Conservation (phyloP, 2,888 invertebrate genomes). For the Cyclophora albipunctata region DNA sequence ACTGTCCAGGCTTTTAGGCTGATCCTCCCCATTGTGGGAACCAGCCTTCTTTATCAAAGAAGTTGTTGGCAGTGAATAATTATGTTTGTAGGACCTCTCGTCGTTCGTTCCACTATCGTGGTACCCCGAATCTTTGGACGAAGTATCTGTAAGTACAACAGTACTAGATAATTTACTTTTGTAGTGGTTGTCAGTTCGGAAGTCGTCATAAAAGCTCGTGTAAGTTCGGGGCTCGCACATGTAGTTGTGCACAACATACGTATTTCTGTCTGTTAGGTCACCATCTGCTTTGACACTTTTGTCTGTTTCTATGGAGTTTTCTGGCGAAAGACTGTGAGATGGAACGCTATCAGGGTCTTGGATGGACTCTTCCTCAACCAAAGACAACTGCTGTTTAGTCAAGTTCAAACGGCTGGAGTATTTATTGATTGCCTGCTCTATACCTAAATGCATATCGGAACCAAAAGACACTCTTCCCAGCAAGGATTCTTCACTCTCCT, state of each 20-base stretch:
- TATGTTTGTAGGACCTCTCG: conserved; percentile 42
- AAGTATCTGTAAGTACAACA: conserved; percentile 48
- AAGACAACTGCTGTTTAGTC: conserved; percentile 61
- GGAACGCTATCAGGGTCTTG: conserved; percentile 64
- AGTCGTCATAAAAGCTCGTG: conserved; percentile 56
- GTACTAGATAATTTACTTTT: conserved; percentile 51
- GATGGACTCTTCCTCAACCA: conserved; percentile 69
- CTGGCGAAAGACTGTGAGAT: conserved; percentile 55
- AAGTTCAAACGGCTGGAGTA: conserved; percentile 44
- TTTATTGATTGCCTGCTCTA: conserved; percentile 48
- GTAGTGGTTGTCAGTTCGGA: conserved; percentile 36
- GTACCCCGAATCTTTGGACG: conserved; percentile 67
- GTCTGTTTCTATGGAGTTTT: conserved; percentile 37
- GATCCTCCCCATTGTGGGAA: conserved; percentile 38
- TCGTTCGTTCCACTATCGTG: conserved; percentile 56
- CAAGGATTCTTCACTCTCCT: conserved; percentile 27
- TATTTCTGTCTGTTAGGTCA: conserved; percentile 23
- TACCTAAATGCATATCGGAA: conserved; percentile 34
- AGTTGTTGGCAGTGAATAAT: conserved; percentile 50
- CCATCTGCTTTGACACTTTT: conserved; percentile 25
- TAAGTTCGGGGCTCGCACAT: conserved; percentile 49
- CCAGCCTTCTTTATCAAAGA: conserved; percentile 37
- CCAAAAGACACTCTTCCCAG: conserved; percentile 44
- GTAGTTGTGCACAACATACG: conserved; percentile 27
- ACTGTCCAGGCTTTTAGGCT: conserved; percentile 58